Percentiles rank a stretch among this genome's conserved stretches.
phyloP scores from a whole-genome alignment of 30 jellyfish, hydroid and myxozoan genomes.

The Sanderia malayensis region DNA sequence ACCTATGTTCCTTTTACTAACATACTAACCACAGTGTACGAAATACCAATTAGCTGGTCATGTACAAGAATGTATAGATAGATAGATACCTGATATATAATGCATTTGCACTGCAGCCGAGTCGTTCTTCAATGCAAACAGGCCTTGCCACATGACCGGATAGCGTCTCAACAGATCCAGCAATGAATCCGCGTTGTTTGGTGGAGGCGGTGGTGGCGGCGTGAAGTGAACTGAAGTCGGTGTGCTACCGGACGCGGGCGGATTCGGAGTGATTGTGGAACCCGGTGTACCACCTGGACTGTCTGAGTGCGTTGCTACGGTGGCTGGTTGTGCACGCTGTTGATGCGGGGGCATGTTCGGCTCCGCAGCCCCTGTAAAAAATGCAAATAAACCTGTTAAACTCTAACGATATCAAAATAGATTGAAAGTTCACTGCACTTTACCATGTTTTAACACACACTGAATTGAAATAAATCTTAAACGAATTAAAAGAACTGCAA shows the following conservation, averaged over 20 bases:
- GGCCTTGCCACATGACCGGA: conserved; percentile 99
- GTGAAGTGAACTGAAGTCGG: conserved; percentile 66
- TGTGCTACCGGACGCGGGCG: conserved; percentile 73
- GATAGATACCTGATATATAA: conserved; percentile 90
- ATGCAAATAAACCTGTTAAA: too few species aligned
- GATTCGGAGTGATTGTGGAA: conserved; percentile 55
- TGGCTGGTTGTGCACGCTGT: conserved; percentile 44
- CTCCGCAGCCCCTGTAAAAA: too few species aligned
- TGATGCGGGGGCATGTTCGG: conserved; percentile 30
- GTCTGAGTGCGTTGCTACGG: conserved; percentile 34
- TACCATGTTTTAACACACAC: too few species aligned
- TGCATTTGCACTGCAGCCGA: conserved; percentile 99
- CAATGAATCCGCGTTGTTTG: conserved; percentile 82
- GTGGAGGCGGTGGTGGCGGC: conserved; percentile 89
- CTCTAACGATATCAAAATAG: too few species aligned
- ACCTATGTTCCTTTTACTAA: too few species aligned
- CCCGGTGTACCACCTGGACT: conserved; percentile 71
- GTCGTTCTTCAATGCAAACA: conserved; percentile 89
- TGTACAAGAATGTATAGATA: too few species aligned
- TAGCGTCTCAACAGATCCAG: conserved; percentile 86
- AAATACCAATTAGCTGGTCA: too few species aligned
- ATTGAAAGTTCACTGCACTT: too few species aligned
- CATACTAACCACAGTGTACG: too few species aligned
- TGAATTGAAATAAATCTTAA: too few species aligned
- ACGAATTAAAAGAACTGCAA: too few species aligned